These are phyloP conservation scores for Tridacna gigas DNA, from an alignment of 2,888 invertebrate genomes.

Conservation along the genomic window DNA sequence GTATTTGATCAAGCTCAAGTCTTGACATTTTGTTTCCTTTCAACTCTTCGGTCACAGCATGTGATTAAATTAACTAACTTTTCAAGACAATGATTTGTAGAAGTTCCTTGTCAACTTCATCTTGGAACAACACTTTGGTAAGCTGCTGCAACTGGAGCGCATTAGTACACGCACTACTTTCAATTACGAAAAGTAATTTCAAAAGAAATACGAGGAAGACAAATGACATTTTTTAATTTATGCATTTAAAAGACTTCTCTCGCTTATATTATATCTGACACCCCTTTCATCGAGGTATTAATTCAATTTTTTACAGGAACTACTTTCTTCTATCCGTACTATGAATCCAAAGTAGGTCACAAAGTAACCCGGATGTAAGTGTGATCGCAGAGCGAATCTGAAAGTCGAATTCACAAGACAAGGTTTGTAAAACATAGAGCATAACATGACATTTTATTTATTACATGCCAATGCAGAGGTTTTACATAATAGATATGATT, in stretches of 20 bases:
- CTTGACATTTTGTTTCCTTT: conserved; percentile 69
- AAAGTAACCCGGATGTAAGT: conserved; percentile 38
- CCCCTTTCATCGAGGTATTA: no score
- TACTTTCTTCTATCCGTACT: conserved; percentile 13
- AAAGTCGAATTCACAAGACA: no score
- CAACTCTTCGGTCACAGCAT: neutral
- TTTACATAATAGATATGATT: no score
- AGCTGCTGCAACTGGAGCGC: conserved; percentile 3
- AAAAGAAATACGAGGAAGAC: no score
- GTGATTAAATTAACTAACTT: neutral
- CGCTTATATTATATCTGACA: no score
- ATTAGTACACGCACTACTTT: conserved; percentile 33
- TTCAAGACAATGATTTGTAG: conserved; percentile 11
- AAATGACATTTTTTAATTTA: no score
- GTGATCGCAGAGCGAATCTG: conserved; percentile 2
- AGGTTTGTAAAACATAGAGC: no score
- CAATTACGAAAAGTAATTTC: conserved; percentile 26
- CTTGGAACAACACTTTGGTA: conserved; percentile 23
- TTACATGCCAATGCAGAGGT: no score
- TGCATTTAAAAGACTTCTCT: no score
- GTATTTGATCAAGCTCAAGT: conserved; percentile 79
- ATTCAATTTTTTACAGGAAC: neutral
- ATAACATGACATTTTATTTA: no score
- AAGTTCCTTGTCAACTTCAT: conserved; percentile 39
- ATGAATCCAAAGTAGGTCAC: conserved; percentile 6